These are phyloP conservation scores for Hephaestus fuliginosus DNA, from an alignment of 2,797 vertebrate genomes.

Conservation along the genomic window DNA sequence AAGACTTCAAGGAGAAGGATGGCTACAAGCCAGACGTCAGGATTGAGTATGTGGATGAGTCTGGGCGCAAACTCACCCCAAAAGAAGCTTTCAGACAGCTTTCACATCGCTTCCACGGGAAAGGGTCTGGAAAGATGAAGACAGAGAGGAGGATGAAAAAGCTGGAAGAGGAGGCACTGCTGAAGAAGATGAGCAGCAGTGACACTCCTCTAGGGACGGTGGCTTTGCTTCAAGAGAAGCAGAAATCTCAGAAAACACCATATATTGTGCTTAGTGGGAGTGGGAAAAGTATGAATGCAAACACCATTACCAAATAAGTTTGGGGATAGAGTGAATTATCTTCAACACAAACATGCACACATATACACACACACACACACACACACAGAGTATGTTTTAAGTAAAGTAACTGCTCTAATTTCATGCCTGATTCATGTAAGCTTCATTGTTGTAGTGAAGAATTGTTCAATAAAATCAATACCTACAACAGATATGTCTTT, in stretches of 20 bases:
- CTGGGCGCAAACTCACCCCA: conserved; percentile 92
- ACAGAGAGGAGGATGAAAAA: conserved; percentile 96
- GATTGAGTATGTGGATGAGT: conserved; percentile 96
- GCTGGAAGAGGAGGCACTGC: conserved; percentile 92
- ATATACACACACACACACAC: neutral
- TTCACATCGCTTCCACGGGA: conserved; percentile 94
- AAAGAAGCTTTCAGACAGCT: conserved; percentile 97
- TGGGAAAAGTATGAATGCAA: conserved; percentile 96
- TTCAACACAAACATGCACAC: conserved; percentile 5
- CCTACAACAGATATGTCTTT: conserved; percentile 10
- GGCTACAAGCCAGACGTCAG: conserved; percentile 92
- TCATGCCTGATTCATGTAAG: conserved; percentile 33
- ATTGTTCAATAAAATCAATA: conserved; percentile 64
- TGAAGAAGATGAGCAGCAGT: conserved; percentile 98
- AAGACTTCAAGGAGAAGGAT: conserved; percentile 97
- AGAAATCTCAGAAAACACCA: conserved; percentile 95
- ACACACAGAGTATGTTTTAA: conserved; percentile 47
- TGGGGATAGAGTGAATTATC: neutral
- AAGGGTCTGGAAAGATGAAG: conserved; percentile 97
- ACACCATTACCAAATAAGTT: conserved; percentile 82
- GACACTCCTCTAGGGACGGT: conserved; percentile 94
- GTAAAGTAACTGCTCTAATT: conserved; percentile 22
- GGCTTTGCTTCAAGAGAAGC: conserved; percentile 95
- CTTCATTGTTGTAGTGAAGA: conserved; percentile 46
- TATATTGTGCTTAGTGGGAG: conserved; percentile 96